phyloP scores from a whole-genome alignment of 2,888 invertebrate genomes.

The Mactromeris polynyma region DNA sequence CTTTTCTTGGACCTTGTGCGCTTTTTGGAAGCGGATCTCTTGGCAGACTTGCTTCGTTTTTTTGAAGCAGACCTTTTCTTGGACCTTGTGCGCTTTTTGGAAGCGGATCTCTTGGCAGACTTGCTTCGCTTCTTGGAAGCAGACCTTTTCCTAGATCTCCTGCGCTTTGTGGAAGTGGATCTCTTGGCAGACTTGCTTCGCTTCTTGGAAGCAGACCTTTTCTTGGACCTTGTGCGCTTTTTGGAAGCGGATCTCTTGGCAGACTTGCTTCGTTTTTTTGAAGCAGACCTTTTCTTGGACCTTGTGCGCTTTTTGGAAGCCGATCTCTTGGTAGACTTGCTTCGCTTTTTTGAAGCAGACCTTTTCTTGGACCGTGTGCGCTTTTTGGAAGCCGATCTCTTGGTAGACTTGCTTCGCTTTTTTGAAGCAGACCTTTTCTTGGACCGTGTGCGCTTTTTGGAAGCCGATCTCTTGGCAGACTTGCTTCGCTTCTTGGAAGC shows the following conservation, averaged over 20 bases:
- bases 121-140: conserved; percentile 52
- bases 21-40: conserved; percentile 51
- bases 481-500: conserved; percentile 49
- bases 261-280: conserved; percentile 54
- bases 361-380: conserved; percentile 43
- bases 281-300: conserved; percentile 42
- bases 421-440: conserved; percentile 49
- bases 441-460: background rate
- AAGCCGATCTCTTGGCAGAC: conserved; percentile 43
- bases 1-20: conserved; percentile 49
- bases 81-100: conserved; percentile 55
- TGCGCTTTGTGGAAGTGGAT: conserved; percentile 34
- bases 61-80: conserved; percentile 52
- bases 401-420: conserved; percentile 53
- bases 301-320: conserved; percentile 46
- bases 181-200: conserved; percentile 34
- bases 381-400: conserved; percentile 34
- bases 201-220: conserved; percentile 47
- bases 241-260: conserved; percentile 29
- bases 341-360: conserved; percentile 38
- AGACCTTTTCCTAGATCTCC: conserved; percentile 49
- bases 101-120: conserved; percentile 18
- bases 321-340: conserved; percentile 40
- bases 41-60: conserved; percentile 64
- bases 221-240: conserved; percentile 16